Base-by-base conservation (phyloP, 1,140 invertebrate genomes). In the Drosophila mayri region DNA sequence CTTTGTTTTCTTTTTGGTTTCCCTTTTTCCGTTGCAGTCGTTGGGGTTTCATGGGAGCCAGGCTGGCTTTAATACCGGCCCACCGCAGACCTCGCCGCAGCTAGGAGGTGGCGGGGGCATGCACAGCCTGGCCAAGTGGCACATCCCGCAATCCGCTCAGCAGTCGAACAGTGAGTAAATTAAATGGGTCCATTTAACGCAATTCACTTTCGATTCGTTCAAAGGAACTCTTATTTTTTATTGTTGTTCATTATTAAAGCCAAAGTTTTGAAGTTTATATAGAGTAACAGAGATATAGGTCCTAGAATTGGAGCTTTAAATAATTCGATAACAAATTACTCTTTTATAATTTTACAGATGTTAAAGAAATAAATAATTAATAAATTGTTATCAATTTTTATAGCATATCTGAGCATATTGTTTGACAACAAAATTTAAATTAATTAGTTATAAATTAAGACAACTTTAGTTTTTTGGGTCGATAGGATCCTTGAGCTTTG, bases 111-210 rank as follows among this genome's bases (percentile, higher is more conserved):
- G 75, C 59, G 87, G 72, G 37, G 72, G 74, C 28, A 91, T 92
- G 84, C 91, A 91, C 46, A 85, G 81, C 67, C 84, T 91, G 46
- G 91, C 94, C 67, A 95, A 95, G 91, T 95, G 95, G 95, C 95
- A 95, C 90, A 95, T 95, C 66, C 95, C 95, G 59, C 95, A 95
- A 91, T 94, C 94, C 66, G 91, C 92, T 52, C 93, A 93, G 79
- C 90, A 93, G 64, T 83, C 91, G 63, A 93, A 93, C 82, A 93
- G 93, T 93, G 43, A 84, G 80, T 72, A 32, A n/a, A 16, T 62
- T 72, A 32, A n/a, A 16, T 62, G 12, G 18, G 22, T 8, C 20
- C 3, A n/a, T 28, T 38, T 22, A 11, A 12, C 4, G 16, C 4
- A 12, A 38, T 30, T 47, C 30, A 32, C 50, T 37, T 16, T 49